These are phyloP conservation scores for Bombus difficillimus DNA, from an alignment of 1,140 invertebrate species.

Conservation along the genomic window DNA sequence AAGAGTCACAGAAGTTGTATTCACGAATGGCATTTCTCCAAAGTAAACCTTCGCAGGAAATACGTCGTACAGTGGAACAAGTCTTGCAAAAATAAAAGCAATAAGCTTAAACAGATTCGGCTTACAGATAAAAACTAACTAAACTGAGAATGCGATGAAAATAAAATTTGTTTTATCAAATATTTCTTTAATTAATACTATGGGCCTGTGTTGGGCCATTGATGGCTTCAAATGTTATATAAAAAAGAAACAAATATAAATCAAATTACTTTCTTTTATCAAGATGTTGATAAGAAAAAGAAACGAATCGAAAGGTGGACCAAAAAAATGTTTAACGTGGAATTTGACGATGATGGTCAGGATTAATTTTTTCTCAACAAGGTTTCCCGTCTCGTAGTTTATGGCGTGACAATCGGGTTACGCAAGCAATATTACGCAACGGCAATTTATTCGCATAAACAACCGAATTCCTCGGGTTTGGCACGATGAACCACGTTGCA, in stretches of 20 bases:
- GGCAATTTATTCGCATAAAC: slow-evolving; percentile 40
- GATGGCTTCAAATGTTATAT: too few relatives aligned
- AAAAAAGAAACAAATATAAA: neutral
- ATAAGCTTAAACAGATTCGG: neutral
- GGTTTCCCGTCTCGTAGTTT: slow-evolving; percentile 4
- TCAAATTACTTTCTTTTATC: too few relatives aligned
- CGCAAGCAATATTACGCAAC: slow-evolving; percentile 38
- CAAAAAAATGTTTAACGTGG: neutral
- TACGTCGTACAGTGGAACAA: neutral
- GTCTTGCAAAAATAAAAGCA: neutral
- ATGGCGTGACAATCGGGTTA: slow-evolving; percentile 32
- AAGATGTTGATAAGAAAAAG: neutral
- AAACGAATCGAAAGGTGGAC: neutral
- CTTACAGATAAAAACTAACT: neutral
- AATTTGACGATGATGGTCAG: neutral
- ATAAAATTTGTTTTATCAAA: neutral
- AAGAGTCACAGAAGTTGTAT: neutral
- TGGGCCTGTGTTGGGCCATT: too few relatives aligned
- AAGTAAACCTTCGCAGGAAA: slow-evolving; percentile 1
- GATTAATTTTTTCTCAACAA: neutral
- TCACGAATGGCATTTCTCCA: slow-evolving; percentile 6
- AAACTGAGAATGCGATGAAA: neutral
- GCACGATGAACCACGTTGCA: slow-evolving; percentile 41
- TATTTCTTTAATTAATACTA: too few relatives aligned
- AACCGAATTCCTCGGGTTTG: slow-evolving; percentile 38